Conservation (phyloP, 2,113 vertebrate species). For the Grammomys surdaster region DNA sequence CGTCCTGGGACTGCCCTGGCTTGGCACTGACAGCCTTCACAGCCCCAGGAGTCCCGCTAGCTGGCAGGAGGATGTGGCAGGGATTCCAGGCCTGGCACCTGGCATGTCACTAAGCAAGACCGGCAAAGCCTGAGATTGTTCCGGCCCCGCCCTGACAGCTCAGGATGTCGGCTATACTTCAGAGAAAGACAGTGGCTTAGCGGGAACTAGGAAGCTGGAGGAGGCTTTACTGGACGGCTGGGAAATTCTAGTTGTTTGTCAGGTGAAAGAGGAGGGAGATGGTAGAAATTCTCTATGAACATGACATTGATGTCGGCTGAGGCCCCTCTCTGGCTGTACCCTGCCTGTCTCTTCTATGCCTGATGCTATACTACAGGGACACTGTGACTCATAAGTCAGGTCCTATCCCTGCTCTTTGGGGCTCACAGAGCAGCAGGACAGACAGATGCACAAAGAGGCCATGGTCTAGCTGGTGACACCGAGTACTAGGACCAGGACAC, state of each 20-base stretch:
- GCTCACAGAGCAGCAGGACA: neutral
- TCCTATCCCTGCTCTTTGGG: rapidly evolving
- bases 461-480: neutral
- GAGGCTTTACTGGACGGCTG: neutral
- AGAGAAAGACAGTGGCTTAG: neutral
- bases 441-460: neutral
- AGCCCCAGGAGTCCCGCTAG: neutral
- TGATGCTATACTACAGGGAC: neutral
- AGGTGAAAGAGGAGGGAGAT: neutral
- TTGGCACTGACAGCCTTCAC: neutral
- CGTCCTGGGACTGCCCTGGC: rapidly evolving
- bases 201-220: neutral
- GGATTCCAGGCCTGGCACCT: slow-evolving; percentile 19
- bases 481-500: neutral
- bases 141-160: neutral
- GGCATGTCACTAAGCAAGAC: neutral
- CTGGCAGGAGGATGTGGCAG: neutral
- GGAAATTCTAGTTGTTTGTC: neutral
- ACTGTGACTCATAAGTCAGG: neutral
- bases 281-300: neutral
- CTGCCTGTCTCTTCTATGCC: rapidly evolving
- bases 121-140: neutral
- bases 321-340: neutral
- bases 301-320: neutral
- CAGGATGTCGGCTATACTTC: neutral